Evolutionary conservation across 2,113 vertebrate genomes (phyloP).

Genomic region (Callionymus lyra): DNA sequence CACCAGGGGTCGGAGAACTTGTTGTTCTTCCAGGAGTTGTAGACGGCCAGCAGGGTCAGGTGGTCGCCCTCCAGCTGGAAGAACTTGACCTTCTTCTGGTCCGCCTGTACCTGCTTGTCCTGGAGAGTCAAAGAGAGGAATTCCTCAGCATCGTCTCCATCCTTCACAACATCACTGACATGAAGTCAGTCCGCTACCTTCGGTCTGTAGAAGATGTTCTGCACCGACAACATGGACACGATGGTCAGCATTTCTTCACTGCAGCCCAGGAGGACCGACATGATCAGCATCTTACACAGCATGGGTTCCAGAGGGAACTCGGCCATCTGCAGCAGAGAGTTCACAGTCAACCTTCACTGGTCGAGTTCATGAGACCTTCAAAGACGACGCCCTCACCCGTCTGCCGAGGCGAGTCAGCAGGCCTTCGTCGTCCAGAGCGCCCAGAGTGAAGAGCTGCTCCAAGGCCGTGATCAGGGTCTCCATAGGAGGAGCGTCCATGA

Average conservation of each 20-base stretch:
- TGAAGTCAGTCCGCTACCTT: slow-evolving; percentile 78
- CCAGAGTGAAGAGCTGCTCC: slow-evolving; percentile 96
- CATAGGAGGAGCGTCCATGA: slow-evolving; percentile 98
- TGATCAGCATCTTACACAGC: slow-evolving; percentile 98
- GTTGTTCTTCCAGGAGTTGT: slow-evolving; percentile 96
- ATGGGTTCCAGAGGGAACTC: slow-evolving; percentile 97
- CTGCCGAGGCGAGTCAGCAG: slow-evolving; percentile 89
- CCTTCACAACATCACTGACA: not conserved
- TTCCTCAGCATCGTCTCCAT: not conserved
- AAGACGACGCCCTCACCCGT: slow-evolving; percentile 67
- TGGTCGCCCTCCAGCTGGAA: slow-evolving; percentile 92
- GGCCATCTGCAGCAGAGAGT: slow-evolving; percentile 74
- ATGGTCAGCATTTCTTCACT: slow-evolving; percentile 97
- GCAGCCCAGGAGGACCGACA: slow-evolving; percentile 85
- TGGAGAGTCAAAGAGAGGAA: slow-evolving; percentile 22
- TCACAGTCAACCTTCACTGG: not conserved
- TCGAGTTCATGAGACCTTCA: too few species aligned
- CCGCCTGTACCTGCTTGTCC: slow-evolving; percentile 90
- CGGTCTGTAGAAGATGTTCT: slow-evolving; percentile 96
- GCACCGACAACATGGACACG: slow-evolving; percentile 83
- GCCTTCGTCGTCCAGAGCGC: slow-evolving; percentile 92
- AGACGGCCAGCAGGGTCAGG: slow-evolving; percentile 86
- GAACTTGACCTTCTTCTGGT: slow-evolving; percentile 96
- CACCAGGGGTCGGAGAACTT: slow-evolving; percentile 96
- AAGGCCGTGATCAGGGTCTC: slow-evolving; percentile 97